Evolutionary conservation across 2,113 vertebrate species (phyloP).

Genomic region (Rutilus rutilus): DNA sequence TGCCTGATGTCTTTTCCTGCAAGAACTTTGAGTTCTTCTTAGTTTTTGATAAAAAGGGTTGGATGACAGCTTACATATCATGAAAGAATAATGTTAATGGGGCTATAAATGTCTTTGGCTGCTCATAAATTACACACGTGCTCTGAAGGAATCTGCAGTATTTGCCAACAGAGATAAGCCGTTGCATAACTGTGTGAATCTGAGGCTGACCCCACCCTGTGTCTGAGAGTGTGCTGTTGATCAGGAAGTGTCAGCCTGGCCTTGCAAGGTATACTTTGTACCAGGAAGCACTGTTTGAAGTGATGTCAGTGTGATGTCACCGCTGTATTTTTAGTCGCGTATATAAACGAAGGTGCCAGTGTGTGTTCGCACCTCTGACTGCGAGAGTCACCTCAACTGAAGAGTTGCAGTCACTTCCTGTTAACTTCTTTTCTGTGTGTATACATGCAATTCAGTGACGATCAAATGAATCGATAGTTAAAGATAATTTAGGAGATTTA

Average conservation of each 20-base stretch:
- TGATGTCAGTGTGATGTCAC: slow-evolving; percentile 42
- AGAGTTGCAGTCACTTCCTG: slow-evolving; percentile 15
- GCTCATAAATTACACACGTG: neutral
- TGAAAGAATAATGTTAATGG: neutral
- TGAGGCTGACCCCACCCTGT: neutral
- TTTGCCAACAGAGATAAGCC: slow-evolving; percentile 19
- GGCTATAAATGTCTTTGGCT: neutral
- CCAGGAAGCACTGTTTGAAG: neutral
- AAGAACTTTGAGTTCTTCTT: no score
- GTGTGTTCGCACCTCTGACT: slow-evolving; percentile 49
- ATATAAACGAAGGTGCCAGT: slow-evolving; percentile 60
- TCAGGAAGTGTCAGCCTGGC: slow-evolving; percentile 42
- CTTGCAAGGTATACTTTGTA: slow-evolving; percentile 37
- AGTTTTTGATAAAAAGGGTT: neutral
- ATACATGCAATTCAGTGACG: neutral
- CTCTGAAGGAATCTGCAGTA: neutral
- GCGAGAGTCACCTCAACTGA: neutral
- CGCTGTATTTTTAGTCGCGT: slow-evolving; percentile 66
- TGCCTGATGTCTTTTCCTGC: neutral
- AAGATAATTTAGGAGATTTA: neutral
- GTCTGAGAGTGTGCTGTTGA: neutral
- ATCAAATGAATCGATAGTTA: neutral
- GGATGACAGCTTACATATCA: neutral
- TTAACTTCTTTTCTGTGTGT: neutral
- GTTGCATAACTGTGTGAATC: neutral